Evolutionary conservation across 1,140 invertebrate genomes (phyloP), one percentile per base, ranked within the genome.

Genomic region (Telenomus remus): DNA sequence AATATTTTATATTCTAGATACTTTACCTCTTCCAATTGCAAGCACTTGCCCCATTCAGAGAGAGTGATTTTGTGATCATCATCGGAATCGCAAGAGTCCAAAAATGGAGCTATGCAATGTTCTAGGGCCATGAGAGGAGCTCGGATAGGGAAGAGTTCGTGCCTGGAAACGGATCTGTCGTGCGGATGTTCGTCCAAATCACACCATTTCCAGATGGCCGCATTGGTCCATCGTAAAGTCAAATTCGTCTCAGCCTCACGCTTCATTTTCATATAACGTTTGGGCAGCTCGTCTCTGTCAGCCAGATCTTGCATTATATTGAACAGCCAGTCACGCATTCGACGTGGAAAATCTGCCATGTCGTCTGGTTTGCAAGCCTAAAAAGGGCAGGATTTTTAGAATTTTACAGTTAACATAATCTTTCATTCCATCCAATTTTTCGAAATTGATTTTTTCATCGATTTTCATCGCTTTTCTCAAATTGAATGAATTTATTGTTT

Each of bases 241-340:
- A 94, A 90, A 81, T 96, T 95, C 8, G 90, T 92, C 89, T 97
- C 96, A 13, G 96, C 95, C 87, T 97, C 95, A 49, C 92, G 89
- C 89, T 97, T 94, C 93, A 97, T 93, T 85, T 93, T 90, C 82
- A 95, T 89, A 82, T 94, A 97, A 82, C 96, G 91, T 5, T 93
- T 91, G n/a, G 93, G 92, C 3, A 98, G 89, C 86, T 97, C 96
- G 80, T 94, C 90, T 76, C 96, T 91, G 83, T 97, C 95, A 51
- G 97, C 96, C 84, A 98, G 89, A 88, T 98, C 96, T 64, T 95
- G 92, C 96, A 97, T 96, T 53, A 98, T 94, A 90, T 97, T 97
- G 90, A 97, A 98, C 6, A 98, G 91, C 97, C 97, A 98, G 81
- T 98, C 97, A 43, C 96, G 92, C 96, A 98, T 98, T 78, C 97